phyloP scores from a whole-genome alignment of 1,140 invertebrate species.

The Aphis craccivora region DNA sequence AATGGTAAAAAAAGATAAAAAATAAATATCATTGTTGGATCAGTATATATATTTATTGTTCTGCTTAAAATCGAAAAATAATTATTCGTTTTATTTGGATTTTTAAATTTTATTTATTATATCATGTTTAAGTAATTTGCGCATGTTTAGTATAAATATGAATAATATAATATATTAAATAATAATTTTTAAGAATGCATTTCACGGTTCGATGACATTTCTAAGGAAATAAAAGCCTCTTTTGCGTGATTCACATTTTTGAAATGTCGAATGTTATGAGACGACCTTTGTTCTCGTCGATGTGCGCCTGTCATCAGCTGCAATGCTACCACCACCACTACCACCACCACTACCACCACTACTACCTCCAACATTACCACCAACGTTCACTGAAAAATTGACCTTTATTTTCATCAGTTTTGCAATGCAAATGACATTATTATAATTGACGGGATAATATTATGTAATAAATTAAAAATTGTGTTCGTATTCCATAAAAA shows the following conservation, averaged over 20 bases:
- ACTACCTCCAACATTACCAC: too few relatives aligned
- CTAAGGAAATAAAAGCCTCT: background rate
- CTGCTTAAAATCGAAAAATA: background rate
- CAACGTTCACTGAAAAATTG: background rate
- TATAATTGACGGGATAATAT: background rate
- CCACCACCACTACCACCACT: too few relatives aligned
- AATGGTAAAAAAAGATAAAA: too few relatives aligned
- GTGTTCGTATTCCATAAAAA: background rate
- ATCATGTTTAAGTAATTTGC: too few relatives aligned
- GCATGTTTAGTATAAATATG: background rate
- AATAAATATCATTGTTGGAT: too few relatives aligned
- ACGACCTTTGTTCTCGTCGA: slow-evolving; percentile 21
- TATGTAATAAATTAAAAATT: background rate
- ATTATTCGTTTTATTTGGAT: background rate
- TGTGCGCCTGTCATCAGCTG: background rate
- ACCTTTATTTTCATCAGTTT: slow-evolving; percentile 5
- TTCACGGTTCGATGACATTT: background rate
- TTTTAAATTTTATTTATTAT: background rate
- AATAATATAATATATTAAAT: background rate
- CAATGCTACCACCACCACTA: background rate
- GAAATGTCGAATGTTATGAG: slow-evolving; percentile 22
- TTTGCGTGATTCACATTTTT: background rate
- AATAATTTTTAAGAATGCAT: background rate
- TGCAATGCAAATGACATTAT: background rate
- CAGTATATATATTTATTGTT: too few relatives aligned